Conservation (phyloP, 1,140 invertebrate genomes). For the Frieseomelitta varia region DNA sequence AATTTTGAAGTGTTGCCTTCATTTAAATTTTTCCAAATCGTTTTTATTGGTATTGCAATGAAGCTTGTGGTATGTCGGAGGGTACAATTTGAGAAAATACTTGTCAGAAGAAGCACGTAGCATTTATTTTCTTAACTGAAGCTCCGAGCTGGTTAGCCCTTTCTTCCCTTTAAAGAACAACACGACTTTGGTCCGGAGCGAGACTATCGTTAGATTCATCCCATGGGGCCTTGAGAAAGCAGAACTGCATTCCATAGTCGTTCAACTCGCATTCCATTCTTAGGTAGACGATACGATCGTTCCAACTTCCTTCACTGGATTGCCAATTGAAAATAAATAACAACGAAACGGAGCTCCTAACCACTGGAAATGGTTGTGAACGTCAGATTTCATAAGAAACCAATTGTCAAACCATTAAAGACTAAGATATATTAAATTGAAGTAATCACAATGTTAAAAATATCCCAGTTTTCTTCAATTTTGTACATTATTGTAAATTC, state of each 20-base stretch:
- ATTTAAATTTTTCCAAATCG: not conserved
- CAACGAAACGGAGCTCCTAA: no score
- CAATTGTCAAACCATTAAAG: not conserved
- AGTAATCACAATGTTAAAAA: no score
- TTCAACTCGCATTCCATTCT: constrained; percentile 51
- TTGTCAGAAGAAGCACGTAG: no score
- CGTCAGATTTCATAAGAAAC: not conserved
- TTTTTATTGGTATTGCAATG: not conserved
- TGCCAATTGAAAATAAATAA: not conserved
- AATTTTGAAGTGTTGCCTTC: no score
- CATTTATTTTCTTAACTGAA: constrained; percentile 12
- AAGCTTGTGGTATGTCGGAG: not conserved
- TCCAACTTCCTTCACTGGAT: not conserved
- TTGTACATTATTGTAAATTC: no score
- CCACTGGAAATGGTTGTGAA: not conserved
- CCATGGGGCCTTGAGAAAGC: constrained; percentile 55
- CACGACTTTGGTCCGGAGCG: constrained; percentile 2
- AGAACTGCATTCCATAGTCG: constrained; percentile 57
- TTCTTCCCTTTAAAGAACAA: not conserved
- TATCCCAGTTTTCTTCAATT: no score
- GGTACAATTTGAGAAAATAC: no score
- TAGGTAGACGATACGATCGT: constrained; percentile 21
- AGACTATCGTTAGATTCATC: constrained; percentile 39
- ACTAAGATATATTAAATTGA: no score
- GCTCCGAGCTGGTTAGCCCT: not conserved